These are phyloP conservation scores for Patella vulgata DNA, from an alignment of 1,140 invertebrate species.

Conservation along the genomic window DNA sequence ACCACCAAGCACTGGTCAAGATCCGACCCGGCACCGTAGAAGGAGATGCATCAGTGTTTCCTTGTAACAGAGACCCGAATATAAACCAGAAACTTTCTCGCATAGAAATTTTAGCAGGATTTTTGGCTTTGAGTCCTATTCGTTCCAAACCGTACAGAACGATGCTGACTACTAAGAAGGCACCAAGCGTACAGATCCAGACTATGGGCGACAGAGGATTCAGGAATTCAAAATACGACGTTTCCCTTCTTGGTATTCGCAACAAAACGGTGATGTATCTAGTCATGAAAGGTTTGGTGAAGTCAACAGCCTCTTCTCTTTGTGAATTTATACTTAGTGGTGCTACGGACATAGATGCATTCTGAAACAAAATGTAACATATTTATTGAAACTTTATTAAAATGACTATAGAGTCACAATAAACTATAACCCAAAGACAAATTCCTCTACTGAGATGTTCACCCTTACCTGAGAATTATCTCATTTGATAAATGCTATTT, in stretches of 20 bases:
- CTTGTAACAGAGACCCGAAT: conserved; percentile 61
- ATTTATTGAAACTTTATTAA: too few species aligned
- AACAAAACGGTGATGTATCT: conserved; percentile 61
- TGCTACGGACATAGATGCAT: conserved; percentile 63
- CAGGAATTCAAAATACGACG: conserved; percentile 91
- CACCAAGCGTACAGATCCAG: conserved; percentile 61
- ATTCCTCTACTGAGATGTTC: too few species aligned
- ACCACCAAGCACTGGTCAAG: conserved; percentile 65
- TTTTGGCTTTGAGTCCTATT: conserved; percentile 82
- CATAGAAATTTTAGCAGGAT: conserved; percentile 49
- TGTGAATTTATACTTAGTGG: conserved; percentile 61
- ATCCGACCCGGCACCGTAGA: conserved; percentile 60
- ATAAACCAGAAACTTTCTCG: conserved; percentile 65
- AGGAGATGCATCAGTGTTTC: conserved; percentile 55
- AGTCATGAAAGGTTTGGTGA: conserved; percentile 65
- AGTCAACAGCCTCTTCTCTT: conserved; percentile 62
- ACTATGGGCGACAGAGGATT: conserved; percentile 89
- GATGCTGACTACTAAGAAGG: conserved; percentile 83
- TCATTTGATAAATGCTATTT: too few species aligned
- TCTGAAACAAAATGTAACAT: conserved; percentile 42
- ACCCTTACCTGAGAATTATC: too few species aligned
- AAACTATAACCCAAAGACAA: too few species aligned
- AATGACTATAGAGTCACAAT: too few species aligned
- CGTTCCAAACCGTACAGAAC: conserved; percentile 84
- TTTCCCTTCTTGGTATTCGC: conserved; percentile 50